Percentiles rank a stretch among this genome's conserved stretches.
Evolutionary conservation across 2,797 vertebrate genomes (phyloP).

Genomic region (Hypotaenidia okinawae): DNA sequence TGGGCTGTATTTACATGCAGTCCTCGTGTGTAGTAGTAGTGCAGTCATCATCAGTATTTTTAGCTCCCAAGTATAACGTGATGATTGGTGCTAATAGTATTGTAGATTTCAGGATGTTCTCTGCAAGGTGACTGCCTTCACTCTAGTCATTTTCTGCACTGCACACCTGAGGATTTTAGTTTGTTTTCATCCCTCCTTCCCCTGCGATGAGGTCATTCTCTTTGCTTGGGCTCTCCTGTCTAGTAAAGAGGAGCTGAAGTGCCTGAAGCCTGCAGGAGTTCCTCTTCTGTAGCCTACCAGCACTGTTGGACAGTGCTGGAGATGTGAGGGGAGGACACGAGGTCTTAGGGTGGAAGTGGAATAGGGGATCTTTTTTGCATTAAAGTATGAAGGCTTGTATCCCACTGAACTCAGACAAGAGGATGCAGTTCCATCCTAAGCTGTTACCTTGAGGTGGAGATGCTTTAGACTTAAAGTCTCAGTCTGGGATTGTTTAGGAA

Average conservation of each 20-base stretch:
- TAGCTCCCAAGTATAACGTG: background rate
- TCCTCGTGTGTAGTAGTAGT: background rate
- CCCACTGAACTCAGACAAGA: background rate
- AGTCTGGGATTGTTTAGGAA: background rate
- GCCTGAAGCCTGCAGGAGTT: background rate
- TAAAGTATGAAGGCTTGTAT: background rate
- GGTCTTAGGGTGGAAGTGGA: accelerated
- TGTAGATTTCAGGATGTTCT: background rate
- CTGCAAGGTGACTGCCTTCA: background rate
- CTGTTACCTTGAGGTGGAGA: background rate
- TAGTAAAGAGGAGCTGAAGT: background rate
- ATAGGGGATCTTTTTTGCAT: background rate
- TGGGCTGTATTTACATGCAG: background rate
- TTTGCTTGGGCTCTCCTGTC: background rate
- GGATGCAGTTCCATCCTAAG: background rate
- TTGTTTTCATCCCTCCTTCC: background rate
- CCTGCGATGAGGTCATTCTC: background rate
- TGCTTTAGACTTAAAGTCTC: background rate
- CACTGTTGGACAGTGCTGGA: background rate
- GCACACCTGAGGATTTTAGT: background rate
- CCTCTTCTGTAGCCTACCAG: background rate
- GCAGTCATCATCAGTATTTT: background rate
- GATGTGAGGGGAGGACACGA: background rate
- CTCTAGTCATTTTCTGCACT: background rate
- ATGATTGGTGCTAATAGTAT: background rate